Base-by-base conservation (phyloP, 2,888 invertebrate species). In the Octonoba sinensis region DNA sequence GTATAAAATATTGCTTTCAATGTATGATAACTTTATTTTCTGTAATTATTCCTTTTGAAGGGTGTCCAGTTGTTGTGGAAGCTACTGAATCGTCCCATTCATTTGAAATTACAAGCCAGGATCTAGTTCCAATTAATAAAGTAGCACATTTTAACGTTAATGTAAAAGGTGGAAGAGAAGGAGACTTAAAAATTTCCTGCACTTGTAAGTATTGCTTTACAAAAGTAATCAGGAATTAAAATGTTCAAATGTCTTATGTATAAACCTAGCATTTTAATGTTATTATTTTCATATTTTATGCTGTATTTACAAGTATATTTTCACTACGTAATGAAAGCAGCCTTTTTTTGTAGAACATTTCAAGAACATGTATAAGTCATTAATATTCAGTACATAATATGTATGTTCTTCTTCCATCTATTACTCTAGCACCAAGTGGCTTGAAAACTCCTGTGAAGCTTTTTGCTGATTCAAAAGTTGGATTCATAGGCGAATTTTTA, bases 401-500 rank as follows among this genome's bases (percentile, higher is more conserved):
- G 8, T 36, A 1, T 36, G 36, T 36, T 36, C 27, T 27, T 27
- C 6, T 27, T 36, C 11, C 3, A 3, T 36, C n/a, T 36, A 36
- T 36, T 36, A 22, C 49, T 72, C 51, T 86, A 73, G 62, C 69
- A 24, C 86, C 88, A 87, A 95, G 95, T n/a, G 96, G 96, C 12
- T 27, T 60, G 47, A 81, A 93, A 44, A 90, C 96, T 36, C 96
- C 96, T 1, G 96, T 96, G 0, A 93, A 95, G 87, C 93, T 97
- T 20, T 95, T 95, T 0, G 96, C 96, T 18, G 95, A 95, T 86
- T 93, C 95, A 47, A 93, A 95, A 87, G 93, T 93, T 22, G 96
- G 96, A 1, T 93, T 96, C 87, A 93, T 94, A 0, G 95, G 96
- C 47, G 95, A 96, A 88, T 99, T 97, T 88, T 95, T 95, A 36